Base-by-base conservation (phyloP, 1,140 invertebrate species). In the Manduca sexta region DNA sequence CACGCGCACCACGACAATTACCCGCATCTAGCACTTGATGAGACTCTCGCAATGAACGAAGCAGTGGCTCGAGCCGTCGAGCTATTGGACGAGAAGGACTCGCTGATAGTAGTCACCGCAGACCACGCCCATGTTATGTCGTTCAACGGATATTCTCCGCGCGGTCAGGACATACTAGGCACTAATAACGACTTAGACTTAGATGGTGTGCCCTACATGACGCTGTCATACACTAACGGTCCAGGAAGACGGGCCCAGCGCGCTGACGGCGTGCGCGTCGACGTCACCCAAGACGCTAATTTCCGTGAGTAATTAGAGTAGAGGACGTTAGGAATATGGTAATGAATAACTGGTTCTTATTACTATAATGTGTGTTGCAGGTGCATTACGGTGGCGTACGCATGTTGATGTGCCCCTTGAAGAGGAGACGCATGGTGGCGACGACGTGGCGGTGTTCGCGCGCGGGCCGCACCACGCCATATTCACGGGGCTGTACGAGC, bases 1-100 rank as follows among this genome's bases (percentile, higher is more conserved):
- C 88, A 92, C 41, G 94, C 90, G 0, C 93, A 96, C 71, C 95
- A 97, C 66, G 78, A 88, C 2, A 93, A 91, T 57, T 87, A 88
- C 43, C 93, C 92, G 1, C 81, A 89, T 44, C 78, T 91, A 30
- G 93, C 95, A 0, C 54, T 74, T n/a, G 80, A 89, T 49, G 91
- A 92, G 62, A 90, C 90, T 0, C 69, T 90, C 0, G 88, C 91
- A 55, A 75, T 93, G 47, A 86, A 87, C 2, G 84, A 88, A 49
- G 91, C 91, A 0, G 85, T 93, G 16, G 61, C 69, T 39, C 61
- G 49, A n/a, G 90, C 89, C 0, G 56, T 78, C 0, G 68, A 88
- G 15, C 63, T 91, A 68, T 86, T 89, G 1, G 61, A 74, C 26
- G 74, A 84, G 3, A 63, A 88, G 11, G 90, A 93, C 45, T 91